Percentiles rank a stretch among this genome's conserved stretches.
phyloP scores from a whole-genome alignment of 1,140 invertebrate genomes.

The Cecropterus lyciades region DNA sequence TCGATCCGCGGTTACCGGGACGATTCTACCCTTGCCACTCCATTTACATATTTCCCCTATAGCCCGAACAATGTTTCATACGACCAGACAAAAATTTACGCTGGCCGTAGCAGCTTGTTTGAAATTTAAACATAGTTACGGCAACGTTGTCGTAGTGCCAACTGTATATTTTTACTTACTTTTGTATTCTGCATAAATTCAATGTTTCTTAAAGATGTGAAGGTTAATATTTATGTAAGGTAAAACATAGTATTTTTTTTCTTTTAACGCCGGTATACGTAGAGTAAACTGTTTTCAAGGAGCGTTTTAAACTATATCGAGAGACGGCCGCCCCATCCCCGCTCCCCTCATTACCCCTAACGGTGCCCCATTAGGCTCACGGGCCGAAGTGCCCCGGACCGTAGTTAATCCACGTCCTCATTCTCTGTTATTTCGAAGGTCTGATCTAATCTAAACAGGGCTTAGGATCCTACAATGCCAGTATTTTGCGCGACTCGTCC shows the following conservation, averaged over 20 bases:
- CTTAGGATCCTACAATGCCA: conserved; percentile 80
- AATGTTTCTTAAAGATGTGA: background rate
- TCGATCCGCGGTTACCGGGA: conserved; percentile 56
- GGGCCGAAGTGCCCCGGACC: conserved; percentile 80
- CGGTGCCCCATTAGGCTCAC: conserved; percentile 79
- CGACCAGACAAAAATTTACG: conserved; percentile 30
- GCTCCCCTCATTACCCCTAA: conserved; percentile 77
- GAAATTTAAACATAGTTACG: conserved; percentile 23
- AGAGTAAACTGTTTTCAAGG: conserved; percentile 54
- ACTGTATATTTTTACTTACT: conserved; percentile 11
- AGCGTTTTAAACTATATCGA: conserved; percentile 53
- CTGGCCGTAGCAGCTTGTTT: conserved; percentile 16
- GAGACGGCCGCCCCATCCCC: conserved; percentile 51
- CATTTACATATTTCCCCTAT: conserved; percentile 52
- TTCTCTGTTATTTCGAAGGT: conserved; percentile 84
- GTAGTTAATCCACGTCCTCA: conserved; percentile 84
- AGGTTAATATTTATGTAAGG: conserved; percentile 9
- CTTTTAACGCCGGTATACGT: conserved; percentile 8
- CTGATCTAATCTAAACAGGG: conserved; percentile 84
- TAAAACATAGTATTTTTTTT: conserved; percentile 24
- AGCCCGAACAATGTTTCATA: conserved; percentile 31
- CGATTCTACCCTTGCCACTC: conserved; percentile 43
- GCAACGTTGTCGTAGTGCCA: conserved; percentile 5
- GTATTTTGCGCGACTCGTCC: conserved; percentile 78
- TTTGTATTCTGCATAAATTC: conserved; percentile 3